Conservation (phyloP, 2,113 vertebrate species). For the Lophotis ruficrista region DNA sequence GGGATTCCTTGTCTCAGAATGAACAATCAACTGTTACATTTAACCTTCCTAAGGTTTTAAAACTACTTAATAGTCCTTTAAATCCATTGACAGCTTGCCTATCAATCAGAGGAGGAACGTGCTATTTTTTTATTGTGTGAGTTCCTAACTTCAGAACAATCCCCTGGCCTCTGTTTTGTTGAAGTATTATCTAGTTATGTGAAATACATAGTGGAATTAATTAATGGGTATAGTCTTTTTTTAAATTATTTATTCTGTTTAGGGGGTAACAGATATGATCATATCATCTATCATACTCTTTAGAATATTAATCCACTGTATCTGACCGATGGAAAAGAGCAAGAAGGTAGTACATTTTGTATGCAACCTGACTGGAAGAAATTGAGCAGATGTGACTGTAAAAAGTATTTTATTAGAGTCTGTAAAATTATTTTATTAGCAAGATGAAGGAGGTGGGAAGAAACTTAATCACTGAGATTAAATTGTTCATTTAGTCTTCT, state of each 20-base stretch:
- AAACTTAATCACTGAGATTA: neutral
- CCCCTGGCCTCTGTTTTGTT: neutral
- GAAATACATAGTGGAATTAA: neutral
- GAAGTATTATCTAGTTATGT: neutral
- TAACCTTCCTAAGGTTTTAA: neutral
- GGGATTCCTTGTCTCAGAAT: neutral
- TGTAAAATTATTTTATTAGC: neutral
- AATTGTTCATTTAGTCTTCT: neutral
- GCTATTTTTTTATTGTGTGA: neutral
- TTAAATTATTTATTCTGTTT: neutral
- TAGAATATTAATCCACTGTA: neutral
- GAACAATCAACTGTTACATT: neutral
- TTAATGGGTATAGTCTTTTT: neutral
- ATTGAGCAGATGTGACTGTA: neutral
- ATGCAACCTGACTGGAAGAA: neutral
- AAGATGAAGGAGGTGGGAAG: neutral
- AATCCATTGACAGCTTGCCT: neutral
- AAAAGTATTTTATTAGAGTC: neutral
- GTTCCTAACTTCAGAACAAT: neutral
- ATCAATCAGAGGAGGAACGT: neutral
- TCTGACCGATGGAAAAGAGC: neutral
- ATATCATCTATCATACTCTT: neutral
- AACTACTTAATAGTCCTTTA: conserved; percentile 30
- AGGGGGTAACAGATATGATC: neutral
- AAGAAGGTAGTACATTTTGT: neutral